Base-by-base conservation (phyloP, 1,140 invertebrate genomes). In the Stenopsyche tienmushanensis region DNA sequence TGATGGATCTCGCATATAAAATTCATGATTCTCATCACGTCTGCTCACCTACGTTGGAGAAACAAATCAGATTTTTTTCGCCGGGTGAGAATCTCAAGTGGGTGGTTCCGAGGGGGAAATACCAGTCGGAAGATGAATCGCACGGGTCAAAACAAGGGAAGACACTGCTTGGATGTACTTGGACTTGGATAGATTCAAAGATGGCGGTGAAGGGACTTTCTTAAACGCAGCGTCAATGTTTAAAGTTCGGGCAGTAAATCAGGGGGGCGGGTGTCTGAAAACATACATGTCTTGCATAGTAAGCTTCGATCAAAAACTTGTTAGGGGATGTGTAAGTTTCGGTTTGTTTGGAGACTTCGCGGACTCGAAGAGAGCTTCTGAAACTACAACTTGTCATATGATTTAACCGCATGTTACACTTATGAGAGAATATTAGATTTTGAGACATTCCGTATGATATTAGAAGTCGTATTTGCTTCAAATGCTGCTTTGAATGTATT, bases 251-350 rank as follows among this genome's bases (percentile, higher is more conserved):
- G 21, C 49, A 24, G 20, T 52, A 52, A 52, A 52, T 52, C 49
- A 52, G 49, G 49, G 26, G 26, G 49, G 41, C n/a, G 2, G 13
- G n/a, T 15, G 13, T 9, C 41, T 42, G 41, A n/a, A n/a, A n/a
- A 24, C 49, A 24, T 52, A 24, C 49, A 52, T 52, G 49, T 24
- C 15, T 23, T 21, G 49, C 8, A 52, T 52, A 24, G 21, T 52
- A n/a, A n/a, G n/a, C n/a, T n/a, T n/a, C n/a, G n/a, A n/a, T n/a
- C n/a, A n/a, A 52, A 52, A 52, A 52, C 18, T 2, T 52, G 24
- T 52, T 24, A 10, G n/a, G 9, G 3, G 21, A 18, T 49, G 23
- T 21, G 21, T 24, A 21, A n/a, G 20, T 23, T 52, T 52, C 26
- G 26, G 26, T 52, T 52, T 52, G n/a, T n/a, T n/a, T n/a, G n/a